Percentiles rank a stretch among this genome's conserved stretches.
These are phyloP conservation scores for Chymomyza caudatula DNA, from an alignment of 2,888 invertebrate species.

Conservation along the genomic window DNA sequence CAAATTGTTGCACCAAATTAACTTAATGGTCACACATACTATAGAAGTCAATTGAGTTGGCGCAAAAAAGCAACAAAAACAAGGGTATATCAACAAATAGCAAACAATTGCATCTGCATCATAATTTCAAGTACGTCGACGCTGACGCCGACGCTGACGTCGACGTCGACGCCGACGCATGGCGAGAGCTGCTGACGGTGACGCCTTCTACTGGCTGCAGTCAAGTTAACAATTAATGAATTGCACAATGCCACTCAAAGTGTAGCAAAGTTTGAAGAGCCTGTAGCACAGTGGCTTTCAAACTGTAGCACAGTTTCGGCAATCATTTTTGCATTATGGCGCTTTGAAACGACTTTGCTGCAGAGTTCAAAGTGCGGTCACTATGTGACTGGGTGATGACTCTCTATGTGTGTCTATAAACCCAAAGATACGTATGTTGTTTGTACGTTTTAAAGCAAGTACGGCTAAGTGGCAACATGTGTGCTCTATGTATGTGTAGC, in stretches of 20 bases:
- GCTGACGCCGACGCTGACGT: too few species aligned
- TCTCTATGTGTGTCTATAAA: too few species aligned
- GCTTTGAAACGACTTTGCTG: neutral
- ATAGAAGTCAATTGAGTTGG: neutral
- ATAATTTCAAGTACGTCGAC: neutral
- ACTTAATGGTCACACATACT: constrained; percentile 42
- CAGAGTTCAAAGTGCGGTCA: constrained; percentile 60
- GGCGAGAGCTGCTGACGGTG: too few species aligned
- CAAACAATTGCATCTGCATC: neutral
- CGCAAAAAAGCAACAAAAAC: neutral
- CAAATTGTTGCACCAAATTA: constrained; percentile 57
- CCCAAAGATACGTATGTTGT: too few species aligned
- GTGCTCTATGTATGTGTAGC: constrained; percentile 13
- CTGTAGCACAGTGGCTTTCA: neutral
- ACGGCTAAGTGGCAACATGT: constrained; percentile 25
- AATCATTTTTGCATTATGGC: neutral
- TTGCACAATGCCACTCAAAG: neutral
- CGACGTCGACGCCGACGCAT: too few species aligned
- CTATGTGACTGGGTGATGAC: constrained; percentile 59
- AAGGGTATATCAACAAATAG: constrained; percentile 2
- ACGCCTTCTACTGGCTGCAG: too few species aligned
- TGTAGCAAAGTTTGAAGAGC: neutral
- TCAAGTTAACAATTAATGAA: neutral
- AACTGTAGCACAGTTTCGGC: neutral
- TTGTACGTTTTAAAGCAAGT: too few species aligned